phyloP scores from a whole-genome alignment of 2,113 vertebrate species.

The Podiceps cristatus region DNA sequence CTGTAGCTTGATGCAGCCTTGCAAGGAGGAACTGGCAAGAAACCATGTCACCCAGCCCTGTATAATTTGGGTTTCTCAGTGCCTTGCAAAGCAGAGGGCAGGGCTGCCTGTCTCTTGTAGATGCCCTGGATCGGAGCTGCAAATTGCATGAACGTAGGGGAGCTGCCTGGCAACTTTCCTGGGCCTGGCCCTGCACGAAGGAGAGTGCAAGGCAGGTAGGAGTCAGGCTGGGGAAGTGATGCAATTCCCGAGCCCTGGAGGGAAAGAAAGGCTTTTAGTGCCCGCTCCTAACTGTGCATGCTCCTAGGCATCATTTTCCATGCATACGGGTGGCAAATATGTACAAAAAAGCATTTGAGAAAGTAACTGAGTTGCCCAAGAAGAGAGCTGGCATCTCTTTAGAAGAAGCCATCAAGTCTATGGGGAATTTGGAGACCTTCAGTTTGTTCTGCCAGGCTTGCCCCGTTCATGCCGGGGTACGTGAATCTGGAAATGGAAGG shows the following conservation, averaged over 20 bases:
- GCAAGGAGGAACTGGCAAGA: background rate
- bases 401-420: background rate
- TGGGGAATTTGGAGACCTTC: fast-evolving
- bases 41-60: background rate
- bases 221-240: background rate
- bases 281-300: background rate
- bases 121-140: background rate
- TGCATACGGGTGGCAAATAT: background rate
- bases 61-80: background rate
- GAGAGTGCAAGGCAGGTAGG: background rate
- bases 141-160: background rate
- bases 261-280: background rate
- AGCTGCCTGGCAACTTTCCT: background rate
- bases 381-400: background rate
- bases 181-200: background rate
- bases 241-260: background rate
- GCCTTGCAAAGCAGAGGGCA: background rate
- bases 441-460: background rate
- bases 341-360: background rate
- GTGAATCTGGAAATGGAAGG: background rate
- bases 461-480: background rate
- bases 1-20: background rate
- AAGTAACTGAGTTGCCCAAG: background rate
- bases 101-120: background rate
- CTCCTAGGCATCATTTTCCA: background rate